phyloP scores from a whole-genome alignment of 2,113 vertebrate species.

The Puma concolor region DNA sequence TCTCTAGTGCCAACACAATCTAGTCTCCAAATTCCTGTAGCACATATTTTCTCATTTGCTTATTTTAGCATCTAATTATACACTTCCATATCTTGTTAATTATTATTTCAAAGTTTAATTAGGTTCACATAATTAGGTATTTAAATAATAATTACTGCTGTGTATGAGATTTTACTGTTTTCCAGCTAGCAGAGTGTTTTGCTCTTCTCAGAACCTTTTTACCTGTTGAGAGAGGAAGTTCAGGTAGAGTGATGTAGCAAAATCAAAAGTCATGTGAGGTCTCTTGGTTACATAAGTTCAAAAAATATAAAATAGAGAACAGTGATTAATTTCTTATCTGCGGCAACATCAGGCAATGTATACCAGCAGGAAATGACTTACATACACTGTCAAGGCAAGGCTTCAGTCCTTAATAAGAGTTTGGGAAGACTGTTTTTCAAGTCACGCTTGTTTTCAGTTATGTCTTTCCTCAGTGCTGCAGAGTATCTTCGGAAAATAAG shows the following conservation, averaged over 20 bases:
- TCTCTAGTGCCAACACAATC: background rate
- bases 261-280: background rate
- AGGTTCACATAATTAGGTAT: constrained; percentile 32
- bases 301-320: background rate
- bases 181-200: background rate
- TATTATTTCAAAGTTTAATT: constrained; percentile 56
- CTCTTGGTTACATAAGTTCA: background rate
- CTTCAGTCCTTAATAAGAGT: background rate
- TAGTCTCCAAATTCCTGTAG: background rate
- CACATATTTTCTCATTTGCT: background rate
- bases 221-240: background rate
- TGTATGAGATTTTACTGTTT: background rate
- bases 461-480: background rate
- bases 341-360: background rate
- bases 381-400: background rate
- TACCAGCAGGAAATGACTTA: background rate
- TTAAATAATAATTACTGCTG: constrained; percentile 45
- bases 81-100: constrained; percentile 33
- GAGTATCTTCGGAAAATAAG: background rate
- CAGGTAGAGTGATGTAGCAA: background rate
- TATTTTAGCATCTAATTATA: constrained; percentile 45
- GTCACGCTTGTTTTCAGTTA: background rate
- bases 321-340: background rate
- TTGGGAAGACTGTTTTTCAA: background rate
- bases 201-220: background rate